Base-by-base conservation (phyloP, 2,797 vertebrate genomes). In the Syngnathus rostellatus region DNA sequence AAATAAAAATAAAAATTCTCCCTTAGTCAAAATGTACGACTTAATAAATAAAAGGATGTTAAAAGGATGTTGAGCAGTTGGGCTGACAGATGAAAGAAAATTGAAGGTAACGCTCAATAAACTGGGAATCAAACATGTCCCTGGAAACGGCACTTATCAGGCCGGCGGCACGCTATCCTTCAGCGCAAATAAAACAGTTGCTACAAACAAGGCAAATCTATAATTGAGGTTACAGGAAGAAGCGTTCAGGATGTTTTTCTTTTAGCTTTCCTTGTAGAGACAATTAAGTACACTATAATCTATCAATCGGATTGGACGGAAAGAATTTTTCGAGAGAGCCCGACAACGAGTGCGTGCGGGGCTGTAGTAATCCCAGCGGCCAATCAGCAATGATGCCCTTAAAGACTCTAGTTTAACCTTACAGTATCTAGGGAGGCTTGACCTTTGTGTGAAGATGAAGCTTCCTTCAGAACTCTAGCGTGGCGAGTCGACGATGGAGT, bases 381-480 rank as follows among this genome's bases (percentile, higher is more conserved):
- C 48, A 57, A 65, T 59, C 41, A 31, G n/a, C 55, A 51, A 68
- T 64, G 0, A 71, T 50, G 12, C n/a, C 16, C 14, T 50, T 69
- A 59, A 73, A 72, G 41, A 60, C 39, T 23, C n/a, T 17, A 61
- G 37, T 65, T 57, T 57, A 38, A 57, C 55, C 55, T 83, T 71
- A 72, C 64, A 62, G 65, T 67, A 68, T 51, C 66, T 7, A 60
- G 12, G 12, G 23, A 39, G 58, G 9, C 62, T 58, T 53, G 59
- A 51, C 51, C 66, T 68, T 54, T 54, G 23, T 25, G 53, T 6
- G 53, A 23, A 12, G 53, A 54, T 25, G 53, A 54, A 54, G 51
- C 51, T 11, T 58, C 16, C 1, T n/a, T 25, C 59, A 68, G 41
- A 51, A 64, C 46, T 63, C 38, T 0, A 51, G n/a, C 50, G 19